Conservation (phyloP, 2,113 vertebrate species). For the Scytalopus superciliaris region DNA sequence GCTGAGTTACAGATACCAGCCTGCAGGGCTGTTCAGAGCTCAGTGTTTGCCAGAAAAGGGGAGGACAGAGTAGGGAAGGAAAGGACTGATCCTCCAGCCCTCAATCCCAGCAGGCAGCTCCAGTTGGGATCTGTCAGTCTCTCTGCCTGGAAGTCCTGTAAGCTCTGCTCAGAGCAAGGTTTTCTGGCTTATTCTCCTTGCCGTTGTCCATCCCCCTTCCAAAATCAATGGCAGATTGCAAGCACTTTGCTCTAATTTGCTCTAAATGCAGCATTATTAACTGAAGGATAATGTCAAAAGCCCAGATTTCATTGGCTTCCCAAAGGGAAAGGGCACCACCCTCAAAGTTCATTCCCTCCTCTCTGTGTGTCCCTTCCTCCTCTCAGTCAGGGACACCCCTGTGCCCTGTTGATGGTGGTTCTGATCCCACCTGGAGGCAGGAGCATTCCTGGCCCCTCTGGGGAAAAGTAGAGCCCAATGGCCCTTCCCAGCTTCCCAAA, state of each 20-base stretch:
- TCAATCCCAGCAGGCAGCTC: fast-evolving
- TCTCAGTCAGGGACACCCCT: fast-evolving
- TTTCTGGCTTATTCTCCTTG: neutral
- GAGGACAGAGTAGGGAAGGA: neutral
- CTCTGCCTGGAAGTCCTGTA: fast-evolving
- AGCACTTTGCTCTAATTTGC: neutral
- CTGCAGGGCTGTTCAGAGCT: neutral
- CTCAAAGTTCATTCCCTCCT: fast-evolving
- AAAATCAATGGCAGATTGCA: neutral
- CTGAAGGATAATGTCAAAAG: neutral
- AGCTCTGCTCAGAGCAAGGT: fast-evolving
- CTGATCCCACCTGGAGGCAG: neutral
- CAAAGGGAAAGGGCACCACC: neutral
- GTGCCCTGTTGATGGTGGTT: fast-evolving
- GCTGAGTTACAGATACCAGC: neutral
- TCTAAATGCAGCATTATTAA: neutral
- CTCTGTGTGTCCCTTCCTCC: fast-evolving
- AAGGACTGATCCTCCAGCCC: neutral
- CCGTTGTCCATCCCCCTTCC: neutral
- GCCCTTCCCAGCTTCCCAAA: fast-evolving
- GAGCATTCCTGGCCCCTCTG: neutral
- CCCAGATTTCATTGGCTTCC: neutral
- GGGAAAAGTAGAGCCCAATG: neutral
- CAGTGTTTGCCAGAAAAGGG: neutral
- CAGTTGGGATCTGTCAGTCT: fast-evolving